Evolutionary conservation across 2,113 vertebrate species (phyloP).

Genomic region (Puma concolor): DNA sequence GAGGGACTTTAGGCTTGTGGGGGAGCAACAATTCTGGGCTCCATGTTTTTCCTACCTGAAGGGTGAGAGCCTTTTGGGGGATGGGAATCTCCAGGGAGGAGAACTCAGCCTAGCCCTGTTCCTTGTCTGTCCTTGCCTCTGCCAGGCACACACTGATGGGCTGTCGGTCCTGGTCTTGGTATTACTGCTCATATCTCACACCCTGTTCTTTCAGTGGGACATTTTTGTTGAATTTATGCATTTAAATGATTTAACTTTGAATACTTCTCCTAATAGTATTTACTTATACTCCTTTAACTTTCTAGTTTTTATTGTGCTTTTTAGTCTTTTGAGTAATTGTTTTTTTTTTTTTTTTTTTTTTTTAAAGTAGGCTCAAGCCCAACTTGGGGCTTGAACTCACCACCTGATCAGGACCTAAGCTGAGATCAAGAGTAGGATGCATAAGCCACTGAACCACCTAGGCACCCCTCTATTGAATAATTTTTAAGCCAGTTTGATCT

Average conservation of each 20-base stretch:
- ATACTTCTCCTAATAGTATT: not conserved
- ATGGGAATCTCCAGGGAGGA: not conserved
- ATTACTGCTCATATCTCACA: not conserved
- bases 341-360: too few species aligned
- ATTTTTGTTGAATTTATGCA: not conserved
- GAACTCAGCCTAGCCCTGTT: not conserved
- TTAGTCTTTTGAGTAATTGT: not conserved
- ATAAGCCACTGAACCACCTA: too few species aligned
- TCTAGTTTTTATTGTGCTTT: not conserved
- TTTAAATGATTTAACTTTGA: conserved; percentile 7
- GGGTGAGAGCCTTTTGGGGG: not conserved
- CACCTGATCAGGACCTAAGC: too few species aligned
- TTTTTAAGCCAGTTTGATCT: not conserved
- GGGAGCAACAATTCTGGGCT: not conserved
- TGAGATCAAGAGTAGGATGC: too few species aligned
- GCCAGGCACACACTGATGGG: too few species aligned
- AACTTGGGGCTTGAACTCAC: too few species aligned
- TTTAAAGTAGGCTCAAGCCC: too few species aligned
- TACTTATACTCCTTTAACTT: not conserved
- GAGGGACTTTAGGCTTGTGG: not conserved
- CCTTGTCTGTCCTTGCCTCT: not conserved
- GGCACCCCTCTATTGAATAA: not conserved
- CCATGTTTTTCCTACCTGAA: not conserved
- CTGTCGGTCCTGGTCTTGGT: not conserved
- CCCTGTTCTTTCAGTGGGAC: not conserved